A percentile compares a stretch with the other conserved stretches of the same genome.
These are phyloP conservation scores for Pitangus sulphuratus DNA, from an alignment of 2,797 vertebrate species.

Conservation along the genomic window DNA sequence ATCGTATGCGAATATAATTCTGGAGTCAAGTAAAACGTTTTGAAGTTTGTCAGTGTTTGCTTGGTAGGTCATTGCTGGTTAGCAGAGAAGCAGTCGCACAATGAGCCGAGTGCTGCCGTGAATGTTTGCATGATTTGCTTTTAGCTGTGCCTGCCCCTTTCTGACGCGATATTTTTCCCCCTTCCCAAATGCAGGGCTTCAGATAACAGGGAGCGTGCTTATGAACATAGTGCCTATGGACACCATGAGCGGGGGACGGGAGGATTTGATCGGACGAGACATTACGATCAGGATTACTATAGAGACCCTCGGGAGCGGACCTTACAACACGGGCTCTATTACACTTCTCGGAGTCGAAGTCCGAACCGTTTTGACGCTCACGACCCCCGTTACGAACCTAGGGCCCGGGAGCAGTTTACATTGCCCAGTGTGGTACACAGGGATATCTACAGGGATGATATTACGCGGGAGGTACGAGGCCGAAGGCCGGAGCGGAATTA, in stretches of 20 bases:
- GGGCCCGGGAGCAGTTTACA: conserved; percentile 92
- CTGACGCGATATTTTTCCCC: conserved; percentile 78
- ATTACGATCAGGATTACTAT: conserved; percentile 99
- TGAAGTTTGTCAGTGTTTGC: conserved; percentile 65
- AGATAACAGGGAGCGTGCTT: conserved; percentile 95
- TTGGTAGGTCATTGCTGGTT: conserved; percentile 64
- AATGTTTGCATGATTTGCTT: conserved; percentile 79
- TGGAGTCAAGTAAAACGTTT: conserved; percentile 41
- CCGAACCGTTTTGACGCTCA: conserved; percentile 94
- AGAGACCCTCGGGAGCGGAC: conserved; percentile 93
- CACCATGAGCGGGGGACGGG: conserved; percentile 95
- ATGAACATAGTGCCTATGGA: conserved; percentile 99
- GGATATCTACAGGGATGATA: conserved; percentile 91
- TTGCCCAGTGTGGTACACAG: conserved; percentile 97
- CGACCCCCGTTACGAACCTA: conserved; percentile 94
- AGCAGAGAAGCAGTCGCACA: conserved; percentile 45
- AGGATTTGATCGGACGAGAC: conserved; percentile 94
- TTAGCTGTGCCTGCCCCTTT: conserved; percentile 70
- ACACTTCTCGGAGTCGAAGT: conserved; percentile 95
- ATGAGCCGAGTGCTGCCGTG: conserved; percentile 50
- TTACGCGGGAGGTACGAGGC: conserved; percentile 91
- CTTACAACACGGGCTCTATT: conserved; percentile 89
- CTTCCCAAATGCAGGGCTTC: conserved; percentile 88
- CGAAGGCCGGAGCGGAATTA: conserved; percentile 90
- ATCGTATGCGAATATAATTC: neutral